These are phyloP conservation scores for Napeogenes inachia DNA, from an alignment of 2,888 invertebrate genomes.

Conservation along the genomic window DNA sequence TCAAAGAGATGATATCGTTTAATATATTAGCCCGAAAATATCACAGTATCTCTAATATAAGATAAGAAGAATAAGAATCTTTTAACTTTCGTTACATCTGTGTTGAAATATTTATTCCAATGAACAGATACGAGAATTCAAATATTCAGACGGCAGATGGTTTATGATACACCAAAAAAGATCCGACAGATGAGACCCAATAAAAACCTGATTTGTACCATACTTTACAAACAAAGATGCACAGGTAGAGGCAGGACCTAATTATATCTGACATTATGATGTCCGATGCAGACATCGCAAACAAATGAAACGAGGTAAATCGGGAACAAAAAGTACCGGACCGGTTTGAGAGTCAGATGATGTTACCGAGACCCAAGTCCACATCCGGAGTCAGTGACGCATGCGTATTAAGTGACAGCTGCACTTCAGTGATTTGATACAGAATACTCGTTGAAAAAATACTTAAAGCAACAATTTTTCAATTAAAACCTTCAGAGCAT, in stretches of 20 bases:
- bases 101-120: too few species aligned
- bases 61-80: neutral
- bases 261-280: slow-evolving; percentile 28
- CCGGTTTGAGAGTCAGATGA: slow-evolving; percentile 49
- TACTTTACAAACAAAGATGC: neutral
- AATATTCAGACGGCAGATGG: too few species aligned
- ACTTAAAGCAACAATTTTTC: slow-evolving; percentile 1
- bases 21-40: neutral
- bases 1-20: neutral
- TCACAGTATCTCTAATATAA: neutral
- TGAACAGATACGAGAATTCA: too few species aligned
- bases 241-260: slow-evolving; percentile 7
- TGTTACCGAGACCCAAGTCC: slow-evolving; percentile 48
- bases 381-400: slow-evolving; percentile 63
- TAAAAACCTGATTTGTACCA: too few species aligned
- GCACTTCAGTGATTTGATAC: slow-evolving; percentile 22
- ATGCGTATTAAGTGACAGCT: slow-evolving; percentile 42
- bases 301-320: slow-evolving; percentile 55
- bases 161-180: too few species aligned
- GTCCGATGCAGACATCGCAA: slow-evolving; percentile 47
- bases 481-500: slow-evolving; percentile 1
- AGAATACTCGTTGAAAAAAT: slow-evolving; percentile 9
- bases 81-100: too few species aligned
- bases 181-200: too few species aligned
- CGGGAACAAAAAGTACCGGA: slow-evolving; percentile 56